phyloP scores from a whole-genome alignment of 2,113 vertebrate species.

The Eurypyga helias region DNA sequence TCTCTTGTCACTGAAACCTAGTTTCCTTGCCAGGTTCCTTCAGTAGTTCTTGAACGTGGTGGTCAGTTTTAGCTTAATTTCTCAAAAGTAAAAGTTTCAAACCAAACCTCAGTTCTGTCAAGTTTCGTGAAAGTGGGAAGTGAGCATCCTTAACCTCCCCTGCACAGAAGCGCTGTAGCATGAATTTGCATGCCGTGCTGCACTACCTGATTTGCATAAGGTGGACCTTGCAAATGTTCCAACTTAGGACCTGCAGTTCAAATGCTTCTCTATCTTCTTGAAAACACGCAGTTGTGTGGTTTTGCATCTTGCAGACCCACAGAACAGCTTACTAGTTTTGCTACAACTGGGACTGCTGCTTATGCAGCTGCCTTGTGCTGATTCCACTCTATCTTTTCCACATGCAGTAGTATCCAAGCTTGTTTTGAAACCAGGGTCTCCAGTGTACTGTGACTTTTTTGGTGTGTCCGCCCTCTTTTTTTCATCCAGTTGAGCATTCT shows the following conservation, averaged over 20 bases:
- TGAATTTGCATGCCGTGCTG: background rate
- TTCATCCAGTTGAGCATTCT: background rate
- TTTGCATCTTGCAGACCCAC: background rate
- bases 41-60: background rate
- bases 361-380: background rate
- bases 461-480: background rate
- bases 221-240: background rate
- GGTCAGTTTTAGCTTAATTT: background rate
- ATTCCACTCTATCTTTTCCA: rapidly evolving
- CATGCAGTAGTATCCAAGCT: background rate
- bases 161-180: background rate
- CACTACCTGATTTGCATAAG: background rate
- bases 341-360: background rate
- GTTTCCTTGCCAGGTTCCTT: background rate
- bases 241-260: background rate
- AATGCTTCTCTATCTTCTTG: background rate
- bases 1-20: background rate
- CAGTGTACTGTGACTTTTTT: background rate
- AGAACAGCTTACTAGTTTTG: background rate
- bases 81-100: background rate
- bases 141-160: background rate
- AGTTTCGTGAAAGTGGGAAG: background rate
- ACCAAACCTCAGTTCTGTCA: background rate
- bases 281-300: background rate
- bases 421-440: background rate